Evolutionary conservation across 2,797 vertebrate genomes (phyloP), one percentile per base, ranked within the genome.

Genomic region (Cryptoprocta ferox): DNA sequence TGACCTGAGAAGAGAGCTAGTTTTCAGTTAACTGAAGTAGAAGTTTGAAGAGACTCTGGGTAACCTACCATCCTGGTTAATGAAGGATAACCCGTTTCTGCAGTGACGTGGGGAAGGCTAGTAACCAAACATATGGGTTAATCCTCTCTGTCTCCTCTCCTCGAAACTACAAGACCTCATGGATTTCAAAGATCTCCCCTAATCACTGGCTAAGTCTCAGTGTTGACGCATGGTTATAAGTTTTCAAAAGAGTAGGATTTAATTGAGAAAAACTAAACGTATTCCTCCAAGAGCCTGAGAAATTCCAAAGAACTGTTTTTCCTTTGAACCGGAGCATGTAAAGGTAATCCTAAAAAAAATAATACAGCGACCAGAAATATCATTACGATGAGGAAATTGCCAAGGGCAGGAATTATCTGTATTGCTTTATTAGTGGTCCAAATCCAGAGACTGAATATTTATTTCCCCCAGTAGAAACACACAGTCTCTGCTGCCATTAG

Each of bases 331-430:
- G 30, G 65, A 30, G 63, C 14, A 21, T 56, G 28, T 56, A 32
- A 80, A 75, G 13, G 53, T 14, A 35, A 18, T 26, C 73, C 68
- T 66, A 42, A 92, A 12, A 90, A 89, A 66, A 39, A 75, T 50
- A 71, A 89, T 9, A 2, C 6, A 21, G 35, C 13, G 0, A 30
- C 53, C 28, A 53, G 66, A 91, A 78, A 48, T 45, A 66, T 14
- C 82, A 68, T 24, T 8, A 83, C 39, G n/a, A 78, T 1, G 2
- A 24, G 42, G 45, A n/a, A 59, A 53, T n/a, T 12, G 7, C 18
- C 3, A 37, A 35, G 2, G 3, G 50, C 0, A 24, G 42, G 16
- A 2, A 0, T 9, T 12, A 24, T 1, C 71, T 18, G 6, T 13
- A 5, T 13, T 1, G 19, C 71, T 76, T 70, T 8, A 21, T 63